Percentiles rank a stretch among this genome's conserved stretches.
phyloP scores from a whole-genome alignment of 2,113 vertebrate species.

The Corythaeola cristata region DNA sequence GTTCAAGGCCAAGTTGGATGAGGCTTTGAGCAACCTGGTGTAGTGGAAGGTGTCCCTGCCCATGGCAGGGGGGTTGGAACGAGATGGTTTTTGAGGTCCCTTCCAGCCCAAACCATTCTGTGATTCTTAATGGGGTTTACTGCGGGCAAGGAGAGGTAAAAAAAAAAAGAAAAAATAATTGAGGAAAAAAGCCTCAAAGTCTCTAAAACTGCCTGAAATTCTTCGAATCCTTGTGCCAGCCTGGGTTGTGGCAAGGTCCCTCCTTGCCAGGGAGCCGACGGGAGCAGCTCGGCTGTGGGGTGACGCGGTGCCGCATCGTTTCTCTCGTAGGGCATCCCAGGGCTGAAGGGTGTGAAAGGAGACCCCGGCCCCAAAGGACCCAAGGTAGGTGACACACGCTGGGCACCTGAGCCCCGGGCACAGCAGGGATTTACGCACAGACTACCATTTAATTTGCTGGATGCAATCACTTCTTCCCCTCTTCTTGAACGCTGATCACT shows the following conservation, averaged over 20 bases:
- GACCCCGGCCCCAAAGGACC: constrained; percentile 75
- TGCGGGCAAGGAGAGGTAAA: neutral
- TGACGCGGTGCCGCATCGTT: neutral
- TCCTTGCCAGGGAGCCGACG: neutral
- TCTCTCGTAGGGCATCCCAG: constrained; percentile 75
- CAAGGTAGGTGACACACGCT: constrained; percentile 64
- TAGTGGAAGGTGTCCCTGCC: no score
- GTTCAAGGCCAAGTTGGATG: no score
- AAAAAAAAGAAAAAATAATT: neutral
- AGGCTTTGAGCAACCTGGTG: no score
- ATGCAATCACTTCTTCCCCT: neutral
- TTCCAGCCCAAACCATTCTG: no score
- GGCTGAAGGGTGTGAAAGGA: constrained; percentile 76
- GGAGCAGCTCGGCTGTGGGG: neutral
- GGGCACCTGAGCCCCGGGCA: neutral
- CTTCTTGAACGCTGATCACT: neutral
- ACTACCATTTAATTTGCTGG: neutral
- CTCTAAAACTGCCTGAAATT: neutral
- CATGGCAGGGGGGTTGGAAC: no score
- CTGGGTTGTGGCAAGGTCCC: rapidly evolving
- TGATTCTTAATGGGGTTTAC: neutral
- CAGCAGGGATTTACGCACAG: neutral
- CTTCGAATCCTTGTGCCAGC: neutral
- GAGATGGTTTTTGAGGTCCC: no score
- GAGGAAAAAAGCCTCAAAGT: neutral